Evolutionary conservation across 2,797 vertebrate genomes (phyloP), one percentile per base, ranked within the genome.

Genomic region (Pangasius djambal): DNA sequence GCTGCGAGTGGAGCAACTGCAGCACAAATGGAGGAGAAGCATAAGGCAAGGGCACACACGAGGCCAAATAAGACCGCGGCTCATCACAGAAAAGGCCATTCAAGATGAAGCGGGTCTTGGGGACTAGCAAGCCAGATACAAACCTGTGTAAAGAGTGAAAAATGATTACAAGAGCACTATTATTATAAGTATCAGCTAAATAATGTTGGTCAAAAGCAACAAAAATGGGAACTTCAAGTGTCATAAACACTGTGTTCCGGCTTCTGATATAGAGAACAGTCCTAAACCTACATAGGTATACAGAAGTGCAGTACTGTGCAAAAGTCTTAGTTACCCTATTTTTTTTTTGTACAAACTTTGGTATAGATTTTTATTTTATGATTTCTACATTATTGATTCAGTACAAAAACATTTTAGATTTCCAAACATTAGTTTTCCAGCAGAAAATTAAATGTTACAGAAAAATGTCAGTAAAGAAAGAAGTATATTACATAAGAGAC

Each of bases 51-150:
- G 69, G 52, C 20, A 89, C 20, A 59, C 84, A 85, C 25, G 55
- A 75, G 28, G 84, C 40, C 83, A 83, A 75, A 37, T 83, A 90
- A 44, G 67, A 87, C 25, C 44, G 83, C 6, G 70, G 86, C n/a
- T 88, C 88, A 81, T 61, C 86, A 61, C 74, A 88, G 63, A 94
- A 94, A 48, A 94, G 87, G 25, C 92, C 93, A 61, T 91, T 90
- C 75, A 94, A 85, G 78, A 93, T 93, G 6, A 86, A 88, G n/a
- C 90, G 92, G 44, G 92, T 93, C 83, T 87, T 90, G 13, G 93
- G 92, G 63, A 93, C 92, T 65, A 94, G 72, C 22, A 94, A 89
- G 72, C 93, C 93, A 37, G 91, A 93, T 31, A 94, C 91, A 89
- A 94, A 94, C 82, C 93, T 94, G 87, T 18, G 20, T 61, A 37